Conservation (phyloP, 2,113 vertebrate genomes). For the Crypturellus undulatus region DNA sequence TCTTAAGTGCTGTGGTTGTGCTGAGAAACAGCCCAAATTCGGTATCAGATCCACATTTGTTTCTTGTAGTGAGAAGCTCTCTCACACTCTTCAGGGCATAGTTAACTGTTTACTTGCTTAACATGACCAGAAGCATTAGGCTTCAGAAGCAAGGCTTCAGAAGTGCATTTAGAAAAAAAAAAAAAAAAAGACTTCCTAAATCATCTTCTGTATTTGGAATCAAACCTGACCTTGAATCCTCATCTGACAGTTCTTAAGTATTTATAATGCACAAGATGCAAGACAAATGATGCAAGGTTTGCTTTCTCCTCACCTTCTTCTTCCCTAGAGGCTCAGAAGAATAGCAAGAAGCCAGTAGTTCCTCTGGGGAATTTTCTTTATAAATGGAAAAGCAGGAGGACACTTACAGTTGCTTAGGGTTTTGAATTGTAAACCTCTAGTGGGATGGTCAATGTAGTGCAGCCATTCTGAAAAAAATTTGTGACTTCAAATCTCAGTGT, state of each 20-base stretch:
- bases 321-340: background rate
- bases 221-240: background rate
- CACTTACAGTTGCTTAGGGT: background rate
- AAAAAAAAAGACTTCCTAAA: background rate
- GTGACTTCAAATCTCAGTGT: background rate
- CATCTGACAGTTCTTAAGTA: background rate
- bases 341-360: background rate
- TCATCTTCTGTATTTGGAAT: background rate
- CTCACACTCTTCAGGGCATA: background rate
- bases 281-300: background rate
- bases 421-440: background rate
- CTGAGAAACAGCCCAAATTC: background rate
- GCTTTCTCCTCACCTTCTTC: background rate
- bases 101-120: background rate
- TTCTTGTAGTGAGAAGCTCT: constrained; percentile 7
- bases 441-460: background rate
- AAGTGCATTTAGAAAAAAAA: background rate
- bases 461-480: background rate
- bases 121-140: background rate
- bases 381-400: background rate
- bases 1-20: background rate
- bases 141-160: background rate
- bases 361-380: background rate
- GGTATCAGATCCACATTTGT: background rate
- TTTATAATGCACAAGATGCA: background rate